Percentiles rank a stretch among this genome's conserved stretches.
These are phyloP conservation scores for Enteromius trimaculatus DNA, from an alignment of 2,797 vertebrate genomes.

Conservation along the genomic window DNA sequence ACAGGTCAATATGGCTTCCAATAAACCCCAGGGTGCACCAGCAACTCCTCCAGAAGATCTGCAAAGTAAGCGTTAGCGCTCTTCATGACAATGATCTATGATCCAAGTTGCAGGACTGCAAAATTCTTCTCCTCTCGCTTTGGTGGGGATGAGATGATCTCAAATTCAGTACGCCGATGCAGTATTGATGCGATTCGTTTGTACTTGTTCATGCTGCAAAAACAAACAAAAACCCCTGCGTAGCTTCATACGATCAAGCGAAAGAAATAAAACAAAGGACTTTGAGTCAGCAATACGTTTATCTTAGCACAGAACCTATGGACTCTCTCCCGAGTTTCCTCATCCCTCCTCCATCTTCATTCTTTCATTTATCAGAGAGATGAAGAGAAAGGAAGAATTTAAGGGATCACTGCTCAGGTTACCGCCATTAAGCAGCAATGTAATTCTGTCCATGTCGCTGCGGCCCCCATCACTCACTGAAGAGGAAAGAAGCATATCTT, in stretches of 20 bases:
- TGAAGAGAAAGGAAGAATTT: conserved; percentile 50
- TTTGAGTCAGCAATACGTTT: conserved; percentile 41
- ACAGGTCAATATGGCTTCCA: conserved; percentile 60
- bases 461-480: conserved; percentile 46
- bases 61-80: conserved; percentile 41
- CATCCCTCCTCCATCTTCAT: conserved; percentile 44
- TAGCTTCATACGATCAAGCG: neutral
- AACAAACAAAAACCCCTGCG: neutral
- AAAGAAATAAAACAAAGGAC: conserved; percentile 31
- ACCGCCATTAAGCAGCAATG: conserved; percentile 55
- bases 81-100: conserved; percentile 44
- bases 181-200: conserved; percentile 22
- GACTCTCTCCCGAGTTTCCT: conserved; percentile 18
- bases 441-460: conserved; percentile 46
- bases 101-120: conserved; percentile 20
- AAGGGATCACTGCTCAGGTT: conserved; percentile 61
- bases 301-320: conserved; percentile 5
- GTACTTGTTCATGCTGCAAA: conserved; percentile 16
- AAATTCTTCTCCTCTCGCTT: conserved; percentile 14
- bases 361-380: conserved; percentile 40
- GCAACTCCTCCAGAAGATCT: conserved; percentile 48
- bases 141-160: conserved; percentile 14
- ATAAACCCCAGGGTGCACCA: conserved; percentile 57
- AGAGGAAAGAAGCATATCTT: conserved; percentile 46
- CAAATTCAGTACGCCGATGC: conserved; percentile 4